Conservation (phyloP, 1,140 invertebrate genomes). For the Batillaria attramentaria region DNA sequence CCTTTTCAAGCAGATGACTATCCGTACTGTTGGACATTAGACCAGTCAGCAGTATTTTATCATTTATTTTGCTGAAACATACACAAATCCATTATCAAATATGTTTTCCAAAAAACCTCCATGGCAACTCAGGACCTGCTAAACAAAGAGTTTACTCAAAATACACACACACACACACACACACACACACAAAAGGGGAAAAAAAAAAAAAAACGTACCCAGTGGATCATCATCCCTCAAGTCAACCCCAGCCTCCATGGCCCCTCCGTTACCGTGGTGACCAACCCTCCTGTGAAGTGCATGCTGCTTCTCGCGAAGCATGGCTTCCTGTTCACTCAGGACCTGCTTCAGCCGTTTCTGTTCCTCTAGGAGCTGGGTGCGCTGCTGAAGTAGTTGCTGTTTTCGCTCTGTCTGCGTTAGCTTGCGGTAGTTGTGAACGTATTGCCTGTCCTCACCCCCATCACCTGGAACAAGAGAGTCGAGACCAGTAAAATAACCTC, state of each 20-base stretch:
- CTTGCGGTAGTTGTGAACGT: slow-evolving; percentile 22
- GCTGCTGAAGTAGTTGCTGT: slow-evolving; percentile 45
- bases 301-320: slow-evolving; percentile 36
- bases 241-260: too few species aligned
- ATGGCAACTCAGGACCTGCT: too few species aligned
- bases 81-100: too few species aligned
- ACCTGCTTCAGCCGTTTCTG: slow-evolving; percentile 46
- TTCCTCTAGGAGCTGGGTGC: slow-evolving; percentile 47
- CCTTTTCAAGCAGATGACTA: background rate
- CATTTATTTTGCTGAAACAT: too few species aligned
- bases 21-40: too few species aligned
- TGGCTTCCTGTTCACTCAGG: slow-evolving; percentile 43
- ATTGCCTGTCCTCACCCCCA: slow-evolving; percentile 29
- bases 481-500: slow-evolving; percentile 36
- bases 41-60: too few species aligned
- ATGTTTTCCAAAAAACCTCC: too few species aligned
- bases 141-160: too few species aligned
- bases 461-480: slow-evolving; percentile 19
- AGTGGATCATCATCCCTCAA: too few species aligned
- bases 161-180: too few species aligned
- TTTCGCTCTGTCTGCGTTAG: slow-evolving; percentile 40
- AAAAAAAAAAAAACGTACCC: too few species aligned
- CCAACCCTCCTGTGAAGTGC: slow-evolving; percentile 25
- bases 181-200: too few species aligned
- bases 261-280: background rate